Conservation (phyloP, 1,140 invertebrate species). For the Trichonephila inaurata region DNA sequence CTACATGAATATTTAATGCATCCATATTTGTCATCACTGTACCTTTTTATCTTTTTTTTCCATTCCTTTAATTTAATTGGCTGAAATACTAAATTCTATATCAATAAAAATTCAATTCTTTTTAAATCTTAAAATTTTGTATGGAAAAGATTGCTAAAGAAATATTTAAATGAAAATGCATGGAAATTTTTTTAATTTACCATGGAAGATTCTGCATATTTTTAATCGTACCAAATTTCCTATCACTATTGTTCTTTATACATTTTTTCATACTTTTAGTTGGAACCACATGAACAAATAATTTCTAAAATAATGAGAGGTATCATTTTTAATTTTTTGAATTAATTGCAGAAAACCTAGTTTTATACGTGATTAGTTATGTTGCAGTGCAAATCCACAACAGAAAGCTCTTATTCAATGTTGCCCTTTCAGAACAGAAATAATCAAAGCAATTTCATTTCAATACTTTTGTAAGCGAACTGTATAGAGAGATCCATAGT, state of each 20-base stretch:
- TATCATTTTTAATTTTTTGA: neutral
- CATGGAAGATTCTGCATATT: too few relatives aligned
- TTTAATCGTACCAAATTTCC: neutral
- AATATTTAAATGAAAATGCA: too few relatives aligned
- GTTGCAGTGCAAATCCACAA: neutral
- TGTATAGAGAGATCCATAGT: constrained; percentile 61
- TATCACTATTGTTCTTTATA: neutral
- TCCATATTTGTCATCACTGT: too few relatives aligned
- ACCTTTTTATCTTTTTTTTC: too few relatives aligned
- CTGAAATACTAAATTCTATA: too few relatives aligned
- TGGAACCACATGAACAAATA: neutral
- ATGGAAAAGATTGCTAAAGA: too few relatives aligned
- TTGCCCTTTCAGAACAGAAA: neutral
- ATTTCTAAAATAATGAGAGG: too few relatives aligned
- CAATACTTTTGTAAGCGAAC: constrained; percentile 8
- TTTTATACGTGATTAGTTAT: neutral
- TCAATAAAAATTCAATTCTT: too few relatives aligned
- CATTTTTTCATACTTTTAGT: neutral
- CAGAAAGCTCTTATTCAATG: neutral
- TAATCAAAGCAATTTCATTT: neutral
- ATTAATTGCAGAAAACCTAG: neutral
- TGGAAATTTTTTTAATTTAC: too few relatives aligned
- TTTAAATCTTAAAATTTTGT: too few relatives aligned
- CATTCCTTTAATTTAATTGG: too few relatives aligned
- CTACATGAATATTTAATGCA: too few relatives aligned